phyloP scores from a whole-genome alignment of 1,140 invertebrate species.

The Manduca sexta region DNA sequence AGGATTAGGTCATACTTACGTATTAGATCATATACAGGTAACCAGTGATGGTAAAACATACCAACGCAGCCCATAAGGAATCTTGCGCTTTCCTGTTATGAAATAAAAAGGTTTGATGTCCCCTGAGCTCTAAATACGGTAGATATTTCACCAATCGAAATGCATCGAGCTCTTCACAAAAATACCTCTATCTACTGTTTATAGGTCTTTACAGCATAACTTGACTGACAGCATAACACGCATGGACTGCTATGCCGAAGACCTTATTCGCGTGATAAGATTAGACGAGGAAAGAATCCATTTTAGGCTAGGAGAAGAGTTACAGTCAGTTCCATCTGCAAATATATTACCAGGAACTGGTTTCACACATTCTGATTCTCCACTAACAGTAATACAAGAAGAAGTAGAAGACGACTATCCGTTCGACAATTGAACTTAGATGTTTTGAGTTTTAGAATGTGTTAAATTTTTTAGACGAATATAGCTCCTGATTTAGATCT shows the following conservation, averaged over 20 bases:
- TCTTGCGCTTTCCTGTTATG: too few relatives aligned
- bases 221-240: slow-evolving; percentile 28
- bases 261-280: slow-evolving; percentile 32
- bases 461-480: too few relatives aligned
- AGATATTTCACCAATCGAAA: too few relatives aligned
- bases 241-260: slow-evolving; percentile 38
- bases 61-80: too few relatives aligned
- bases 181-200: slow-evolving; percentile 12
- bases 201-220: slow-evolving; percentile 34
- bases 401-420: slow-evolving; percentile 50
- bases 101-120: too few relatives aligned
- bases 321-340: slow-evolving; percentile 1
- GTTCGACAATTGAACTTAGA: slow-evolving; percentile 29
- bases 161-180: too few relatives aligned
- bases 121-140: too few relatives aligned
- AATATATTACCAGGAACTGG: not conserved
- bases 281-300: slow-evolving; percentile 40
- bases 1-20: too few relatives aligned
- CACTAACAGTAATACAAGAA: slow-evolving; percentile 37
- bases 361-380: not conserved
- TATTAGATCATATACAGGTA: too few relatives aligned
- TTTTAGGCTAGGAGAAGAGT: slow-evolving; percentile 18
- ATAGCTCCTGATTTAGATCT: too few relatives aligned
- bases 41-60: too few relatives aligned
- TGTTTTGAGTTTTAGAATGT: slow-evolving; percentile 1